Conservation (phyloP, 2,113 vertebrate genomes). For the Cyanoderma ruficeps region DNA sequence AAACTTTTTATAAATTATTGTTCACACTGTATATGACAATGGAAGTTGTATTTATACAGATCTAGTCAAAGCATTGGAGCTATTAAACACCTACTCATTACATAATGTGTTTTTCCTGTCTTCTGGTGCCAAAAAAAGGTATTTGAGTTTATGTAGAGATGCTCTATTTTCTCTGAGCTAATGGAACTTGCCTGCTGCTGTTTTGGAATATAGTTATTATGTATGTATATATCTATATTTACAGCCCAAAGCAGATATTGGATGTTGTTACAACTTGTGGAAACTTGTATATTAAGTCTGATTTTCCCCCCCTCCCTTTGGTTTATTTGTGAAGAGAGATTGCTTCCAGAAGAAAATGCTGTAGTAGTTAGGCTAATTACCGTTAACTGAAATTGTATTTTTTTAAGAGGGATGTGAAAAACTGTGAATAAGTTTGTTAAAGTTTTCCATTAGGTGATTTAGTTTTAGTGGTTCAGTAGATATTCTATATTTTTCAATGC, state of each 20-base stretch:
- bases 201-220: slow-evolving; percentile 38
- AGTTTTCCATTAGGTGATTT: not conserved
- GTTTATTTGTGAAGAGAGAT: not conserved
- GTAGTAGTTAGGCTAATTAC: not conserved
- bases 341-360: not conserved
- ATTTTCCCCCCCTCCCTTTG: rapidly evolving
- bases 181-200: slow-evolving; percentile 57
- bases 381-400: not conserved
- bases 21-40: not conserved
- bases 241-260: slow-evolving; percentile 49
- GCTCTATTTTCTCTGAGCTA: slow-evolving; percentile 40
- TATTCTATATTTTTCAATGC: not conserved
- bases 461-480: not conserved
- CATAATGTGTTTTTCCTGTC: slow-evolving; percentile 33
- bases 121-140: slow-evolving; percentile 34
- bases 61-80: not conserved
- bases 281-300: not conserved
- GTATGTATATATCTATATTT: slow-evolving; percentile 43
- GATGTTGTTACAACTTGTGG: slow-evolving; percentile 10
- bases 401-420: not conserved
- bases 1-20: slow-evolving; percentile 25
- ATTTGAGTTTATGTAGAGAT: slow-evolving; percentile 25
- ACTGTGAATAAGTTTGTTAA: not conserved
- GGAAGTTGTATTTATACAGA: slow-evolving; percentile 8
- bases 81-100: slow-evolving; percentile 44